Evolutionary conservation across 2,888 invertebrate genomes (phyloP).

Genomic region (Acleris laterana): DNA sequence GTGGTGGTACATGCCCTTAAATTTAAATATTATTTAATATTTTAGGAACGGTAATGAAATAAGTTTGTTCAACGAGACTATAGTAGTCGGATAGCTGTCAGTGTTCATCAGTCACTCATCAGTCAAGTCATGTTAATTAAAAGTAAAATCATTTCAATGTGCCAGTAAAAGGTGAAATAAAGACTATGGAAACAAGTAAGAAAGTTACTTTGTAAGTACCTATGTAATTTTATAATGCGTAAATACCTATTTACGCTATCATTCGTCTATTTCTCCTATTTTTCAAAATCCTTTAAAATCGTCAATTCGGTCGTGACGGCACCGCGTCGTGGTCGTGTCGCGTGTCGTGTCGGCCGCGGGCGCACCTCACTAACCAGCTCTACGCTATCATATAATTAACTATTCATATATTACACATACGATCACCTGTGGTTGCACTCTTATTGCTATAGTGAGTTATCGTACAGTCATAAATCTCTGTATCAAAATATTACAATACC

Average conservation of each 20-base stretch:
- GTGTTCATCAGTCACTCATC: no score
- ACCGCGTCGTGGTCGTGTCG: not conserved
- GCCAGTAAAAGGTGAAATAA: no score
- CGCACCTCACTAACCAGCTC: constrained; percentile 31
- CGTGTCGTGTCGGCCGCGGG: constrained; percentile 23
- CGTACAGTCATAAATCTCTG: constrained; percentile 44
- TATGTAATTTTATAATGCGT: no score
- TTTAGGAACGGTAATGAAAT: not conserved
- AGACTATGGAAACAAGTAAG: no score
- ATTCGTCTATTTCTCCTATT: no score
- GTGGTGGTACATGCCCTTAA: no score
- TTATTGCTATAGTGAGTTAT: constrained; percentile 66
- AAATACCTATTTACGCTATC: no score
- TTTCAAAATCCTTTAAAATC: no score
- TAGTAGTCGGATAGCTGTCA: no score
- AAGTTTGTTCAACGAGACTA: not conserved
- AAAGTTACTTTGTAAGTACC: not conserved
- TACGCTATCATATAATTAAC: constrained; percentile 44
- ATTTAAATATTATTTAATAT: not conserved
- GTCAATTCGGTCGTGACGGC: not conserved
- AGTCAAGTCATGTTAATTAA: no score
- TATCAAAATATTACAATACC: constrained; percentile 47
- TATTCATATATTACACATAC: constrained; percentile 54
- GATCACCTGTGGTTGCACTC: constrained; percentile 67
- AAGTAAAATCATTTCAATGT: no score